Evolutionary conservation across 2,113 vertebrate species (phyloP), one percentile per base, ranked within the genome.

Genomic region (Pteropus alecto): DNA sequence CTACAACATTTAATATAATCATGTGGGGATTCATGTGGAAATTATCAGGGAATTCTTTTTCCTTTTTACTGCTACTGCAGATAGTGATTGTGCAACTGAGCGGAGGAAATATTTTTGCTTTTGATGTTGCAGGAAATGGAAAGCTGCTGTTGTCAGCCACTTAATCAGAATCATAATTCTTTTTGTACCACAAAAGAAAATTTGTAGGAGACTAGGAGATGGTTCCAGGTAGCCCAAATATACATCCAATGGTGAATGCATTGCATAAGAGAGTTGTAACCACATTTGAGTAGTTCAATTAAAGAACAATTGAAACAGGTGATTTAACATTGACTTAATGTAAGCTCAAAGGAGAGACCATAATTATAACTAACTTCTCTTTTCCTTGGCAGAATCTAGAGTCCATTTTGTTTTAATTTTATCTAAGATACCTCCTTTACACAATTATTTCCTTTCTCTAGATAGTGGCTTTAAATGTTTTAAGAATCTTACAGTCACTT

Each of bases 21-120:
- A 89, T 95, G 91, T 96, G 71, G 33, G 38, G 58, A 90, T 86
- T 82, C 95, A 86, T 95, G 82, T 98, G 97, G 93, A 98, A 98
- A 96, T 79, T n/a, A 96, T 95, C 94, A 96, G 26, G 67, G 54
- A 61, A 43, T 95, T 35, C 78, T 84, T 96, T 87, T 85, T 70
- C 81, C 96, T 97, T 46, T 96, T 96, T 92, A 84, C 38, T 82
- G 22, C 46, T 97, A 35, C 48, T 76, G 14, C 14, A 92, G 73
- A 95, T 84, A 97, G 96, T 51, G 46, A 94, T 96, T 91, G 6
- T 91, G 6, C 87, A 97, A 91, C 21, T 0, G 16, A 95, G 48
- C 33, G 18, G 30, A 77, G 84, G 97, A 92, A 97, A 92, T 76
- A 60, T 58, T 78, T 60, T 92, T 60, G 89, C 30, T 26, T 81